Base-by-base conservation (phyloP, 2,888 invertebrate genomes). In the Eutolmus rufibarbis region DNA sequence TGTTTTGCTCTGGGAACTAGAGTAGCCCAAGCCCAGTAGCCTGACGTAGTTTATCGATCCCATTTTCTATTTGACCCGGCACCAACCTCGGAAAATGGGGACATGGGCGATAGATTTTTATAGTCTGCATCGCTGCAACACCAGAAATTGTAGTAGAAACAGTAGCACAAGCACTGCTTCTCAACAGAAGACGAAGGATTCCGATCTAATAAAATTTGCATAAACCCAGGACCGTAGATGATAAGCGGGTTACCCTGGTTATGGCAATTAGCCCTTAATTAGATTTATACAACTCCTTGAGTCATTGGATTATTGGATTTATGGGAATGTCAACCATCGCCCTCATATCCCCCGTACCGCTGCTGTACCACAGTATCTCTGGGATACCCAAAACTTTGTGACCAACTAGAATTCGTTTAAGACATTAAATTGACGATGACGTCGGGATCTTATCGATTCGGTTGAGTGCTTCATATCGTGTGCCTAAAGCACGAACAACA, bases 281-380 rank as follows among this genome's bases (percentile, higher is more conserved):
- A 79, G 79, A 86, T 86, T 79, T 86, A 86, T 79, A 79, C 86
- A 79, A 79, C 79, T 74, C 66, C 74, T 86, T 43, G 79, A 66
- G 19, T 79, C 66, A 19, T 28, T 40, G 84, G 74, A 74, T 85
- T 85, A 74, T 74, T 85, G 85, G 46, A 85, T 74, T 74, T 85
- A 74, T 74, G 43, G 74, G 16, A 46, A 85, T 85, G 57, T 51
- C n/a, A 85, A 46, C 40, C 37, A 9, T 19, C 74, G 40, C 16
- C 5, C 16, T n/a, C 31, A 16, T n/a, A 7, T 16, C 16, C 14
- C 5, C 57, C 4, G 43, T 1, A 14, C 46, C 28, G 8, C 0
- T 66, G 66, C 19, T 23, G 23, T 40, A 12, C 34, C 23, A 31
- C n/a, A 28, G 37, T 4, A 9, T 19, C 19, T 3, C 66, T 57